Percentiles rank a stretch among this genome's conserved stretches.
These are phyloP conservation scores for Hemibagrus wyckioides DNA, from an alignment of 2,113 vertebrate genomes.

Conservation along the genomic window DNA sequence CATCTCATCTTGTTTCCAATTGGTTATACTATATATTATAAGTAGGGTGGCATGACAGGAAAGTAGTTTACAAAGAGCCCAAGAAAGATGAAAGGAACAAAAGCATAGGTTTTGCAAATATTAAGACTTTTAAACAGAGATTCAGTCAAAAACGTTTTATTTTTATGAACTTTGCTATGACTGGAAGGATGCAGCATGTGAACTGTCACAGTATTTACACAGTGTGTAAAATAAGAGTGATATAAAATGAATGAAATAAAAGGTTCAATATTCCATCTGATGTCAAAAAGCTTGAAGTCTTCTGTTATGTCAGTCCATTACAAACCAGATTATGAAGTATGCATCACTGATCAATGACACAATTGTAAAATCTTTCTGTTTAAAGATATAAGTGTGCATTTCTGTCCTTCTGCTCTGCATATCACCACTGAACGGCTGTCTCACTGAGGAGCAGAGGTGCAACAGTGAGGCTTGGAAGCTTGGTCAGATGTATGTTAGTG, in stretches of 20 bases:
- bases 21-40: background rate
- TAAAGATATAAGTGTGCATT: background rate
- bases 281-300: background rate
- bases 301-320: background rate
- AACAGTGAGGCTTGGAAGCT: background rate
- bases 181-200: background rate
- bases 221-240: background rate
- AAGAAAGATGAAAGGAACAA: background rate
- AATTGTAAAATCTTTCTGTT: background rate
- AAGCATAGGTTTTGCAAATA: background rate
- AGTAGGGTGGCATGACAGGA: background rate
- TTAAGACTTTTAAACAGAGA: constrained; percentile 10
- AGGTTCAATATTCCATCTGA: background rate
- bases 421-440: background rate
- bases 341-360: background rate
- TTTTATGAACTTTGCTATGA: background rate
- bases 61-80: background rate
- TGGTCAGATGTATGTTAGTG: background rate
- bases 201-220: background rate
- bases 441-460: background rate
- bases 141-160: background rate
- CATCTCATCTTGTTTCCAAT: background rate
- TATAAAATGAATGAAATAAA: background rate
- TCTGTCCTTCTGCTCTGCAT: background rate
- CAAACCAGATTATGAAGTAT: background rate